Conservation (phyloP, 2,113 vertebrate species). For the Fukomys damarensis region DNA sequence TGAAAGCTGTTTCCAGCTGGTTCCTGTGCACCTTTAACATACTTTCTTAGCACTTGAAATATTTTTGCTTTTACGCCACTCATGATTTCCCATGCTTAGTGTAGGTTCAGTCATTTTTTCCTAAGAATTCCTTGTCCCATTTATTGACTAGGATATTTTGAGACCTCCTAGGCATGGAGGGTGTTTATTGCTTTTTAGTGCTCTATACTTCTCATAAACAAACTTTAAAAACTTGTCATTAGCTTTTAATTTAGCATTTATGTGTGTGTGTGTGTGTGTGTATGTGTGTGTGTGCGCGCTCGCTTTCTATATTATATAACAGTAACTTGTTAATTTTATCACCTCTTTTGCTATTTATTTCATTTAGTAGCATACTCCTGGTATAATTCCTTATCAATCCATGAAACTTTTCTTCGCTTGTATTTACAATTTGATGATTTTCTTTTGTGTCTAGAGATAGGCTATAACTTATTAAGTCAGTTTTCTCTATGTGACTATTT, state of each 20-base stretch:
- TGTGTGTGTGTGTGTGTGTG: not conserved
- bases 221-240: not conserved
- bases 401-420: not conserved
- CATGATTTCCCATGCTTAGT: not conserved
- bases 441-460: not conserved
- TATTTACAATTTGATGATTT: not conserved
- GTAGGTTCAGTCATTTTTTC: not conserved
- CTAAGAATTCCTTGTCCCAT: not conserved
- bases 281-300: not conserved
- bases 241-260: not conserved
- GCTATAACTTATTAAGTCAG: not conserved
- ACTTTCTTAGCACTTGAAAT: not conserved
- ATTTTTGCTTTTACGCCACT: not conserved
- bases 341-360: not conserved
- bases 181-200: not conserved
- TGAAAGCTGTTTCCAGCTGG: conserved; percentile 29
- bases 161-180: not conserved
- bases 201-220: not conserved
- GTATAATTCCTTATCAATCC: not conserved
- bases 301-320: not conserved
- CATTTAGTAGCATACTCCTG: not conserved
- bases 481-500: not conserved
- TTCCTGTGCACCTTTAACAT: not conserved
- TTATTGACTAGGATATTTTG: not conserved
- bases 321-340: not conserved